Percentiles rank a stretch among this genome's conserved stretches.
phyloP scores from a whole-genome alignment of 2,797 vertebrate species.

The Tangara arthus region DNA sequence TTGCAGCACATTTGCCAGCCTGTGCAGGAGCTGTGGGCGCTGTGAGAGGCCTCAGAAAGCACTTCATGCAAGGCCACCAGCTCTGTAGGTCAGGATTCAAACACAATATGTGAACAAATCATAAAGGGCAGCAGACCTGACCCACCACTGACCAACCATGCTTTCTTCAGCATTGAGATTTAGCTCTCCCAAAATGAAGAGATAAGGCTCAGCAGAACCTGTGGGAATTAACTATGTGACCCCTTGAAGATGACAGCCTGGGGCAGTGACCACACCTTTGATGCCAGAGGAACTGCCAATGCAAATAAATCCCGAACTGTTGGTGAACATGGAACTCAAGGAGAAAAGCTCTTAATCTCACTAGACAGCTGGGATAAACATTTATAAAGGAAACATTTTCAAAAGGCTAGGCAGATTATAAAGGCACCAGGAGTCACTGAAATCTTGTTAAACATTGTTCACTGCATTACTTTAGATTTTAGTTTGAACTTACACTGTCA shows the following conservation, averaged over 20 bases:
- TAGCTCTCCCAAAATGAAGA: not conserved
- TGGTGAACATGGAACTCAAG: slow-evolving; percentile 3
- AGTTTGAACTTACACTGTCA: slow-evolving; percentile 67
- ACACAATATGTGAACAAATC: not conserved
- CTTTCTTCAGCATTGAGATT: not conserved
- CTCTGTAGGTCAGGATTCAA: not conserved
- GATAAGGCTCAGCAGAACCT: not conserved
- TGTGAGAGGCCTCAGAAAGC: not conserved
- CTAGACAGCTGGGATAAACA: slow-evolving; percentile 68
- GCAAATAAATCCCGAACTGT: not conserved
- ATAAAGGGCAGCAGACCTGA: not conserved
- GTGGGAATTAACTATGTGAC: not conserved
- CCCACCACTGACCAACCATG: not conserved
- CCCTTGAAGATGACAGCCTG: not conserved
- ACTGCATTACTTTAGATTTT: slow-evolving; percentile 66
- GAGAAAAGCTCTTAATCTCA: slow-evolving; percentile 71
- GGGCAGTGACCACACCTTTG: slow-evolving; percentile 33
- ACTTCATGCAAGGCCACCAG: not conserved
- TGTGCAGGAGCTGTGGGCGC: not conserved
- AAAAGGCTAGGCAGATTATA: slow-evolving; percentile 71
- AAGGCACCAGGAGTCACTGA: slow-evolving; percentile 67
- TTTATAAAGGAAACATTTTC: slow-evolving; percentile 68
- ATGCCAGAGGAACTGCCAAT: slow-evolving; percentile 21
- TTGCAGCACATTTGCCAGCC: not conserved
- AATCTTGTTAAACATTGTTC: slow-evolving; percentile 73